Evolutionary conservation across 2,113 vertebrate genomes (phyloP).

Genomic region (Xiphophorus maculatus): DNA sequence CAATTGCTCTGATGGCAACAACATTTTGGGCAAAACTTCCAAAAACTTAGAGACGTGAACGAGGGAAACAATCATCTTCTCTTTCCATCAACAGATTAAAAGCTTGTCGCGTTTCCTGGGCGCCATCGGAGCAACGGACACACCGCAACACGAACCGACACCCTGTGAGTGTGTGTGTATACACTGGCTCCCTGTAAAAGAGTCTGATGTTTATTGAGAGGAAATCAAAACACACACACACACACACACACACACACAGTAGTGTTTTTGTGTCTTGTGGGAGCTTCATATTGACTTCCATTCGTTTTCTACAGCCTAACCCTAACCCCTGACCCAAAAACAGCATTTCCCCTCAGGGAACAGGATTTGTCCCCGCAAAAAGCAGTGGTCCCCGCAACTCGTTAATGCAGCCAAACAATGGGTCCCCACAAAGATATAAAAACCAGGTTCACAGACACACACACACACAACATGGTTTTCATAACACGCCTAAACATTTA

Average conservation of each 20-base stretch:
- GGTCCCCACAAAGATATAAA: too few relatives aligned
- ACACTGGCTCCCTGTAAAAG: slow-evolving; percentile 53
- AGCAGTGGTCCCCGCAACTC: too few relatives aligned
- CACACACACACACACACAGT: slow-evolving; percentile 42
- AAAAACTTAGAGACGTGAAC: neutral
- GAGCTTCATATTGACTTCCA: too few relatives aligned
- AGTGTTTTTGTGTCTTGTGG: too few relatives aligned
- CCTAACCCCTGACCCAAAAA: too few relatives aligned
- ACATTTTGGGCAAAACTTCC: slow-evolving; percentile 25
- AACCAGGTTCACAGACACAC: slow-evolving; percentile 16
- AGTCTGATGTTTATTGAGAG: slow-evolving; percentile 74
- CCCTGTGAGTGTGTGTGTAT: slow-evolving; percentile 24
- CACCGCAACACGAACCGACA: slow-evolving; percentile 49
- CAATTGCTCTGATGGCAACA: slow-evolving; percentile 11
- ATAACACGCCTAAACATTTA: slow-evolving; percentile 86
- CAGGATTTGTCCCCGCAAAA: too few relatives aligned
- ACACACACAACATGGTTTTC: slow-evolving; percentile 77
- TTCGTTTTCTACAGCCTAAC: too few relatives aligned
- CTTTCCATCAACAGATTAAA: slow-evolving; percentile 64
- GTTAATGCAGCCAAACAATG: too few relatives aligned
- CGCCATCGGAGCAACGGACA: slow-evolving; percentile 67
- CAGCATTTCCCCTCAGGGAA: neutral
- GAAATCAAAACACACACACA: slow-evolving; percentile 65
- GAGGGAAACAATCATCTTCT: slow-evolving; percentile 47
- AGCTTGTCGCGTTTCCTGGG: slow-evolving; percentile 70